Evolutionary conservation across 2,888 invertebrate species (phyloP), one percentile per base, ranked within the genome.

Genomic region (Craniophora ligustri): DNA sequence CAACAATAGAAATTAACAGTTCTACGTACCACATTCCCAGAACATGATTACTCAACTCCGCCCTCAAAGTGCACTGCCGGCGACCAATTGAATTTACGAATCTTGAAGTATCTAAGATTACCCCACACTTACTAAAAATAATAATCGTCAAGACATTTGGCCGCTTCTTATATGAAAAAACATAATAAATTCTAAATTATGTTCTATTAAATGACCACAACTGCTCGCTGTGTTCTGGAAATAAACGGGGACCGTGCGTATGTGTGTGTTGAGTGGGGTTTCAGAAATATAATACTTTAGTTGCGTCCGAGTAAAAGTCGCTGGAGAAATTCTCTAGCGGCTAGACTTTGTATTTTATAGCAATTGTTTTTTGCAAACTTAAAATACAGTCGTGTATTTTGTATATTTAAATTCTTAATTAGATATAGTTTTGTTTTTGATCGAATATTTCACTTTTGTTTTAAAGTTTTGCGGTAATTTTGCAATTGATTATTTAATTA

Each of bases 111-210:
- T 42, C 23, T 26, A 16, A 26, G 19, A 56, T 73, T 73, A 69
- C 53, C 72, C 64, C 60, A 72, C 61, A 10, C 39, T 21, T 46
- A 65, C 73, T 75, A 74, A 73, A 74, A 76, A 74, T 76, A 76
- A 74, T 76, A 76, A 69, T 56, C 60, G n/a, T 15, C 51, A 57
- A 64, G 66, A 75, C 40, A 69, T 79, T 86, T 86, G 87, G 87
- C 88, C 84, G 85, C 70, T 72, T 79, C 85, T 81, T 72, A 82
- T 81, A 82, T 79, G 59, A 84, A 85, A 82, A 82, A 81, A 81
- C 79, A 82, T 82, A 83, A 86, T 87, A 84, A 81, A 84, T 86
- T 81, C 79, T 75, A 82, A 79, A 79, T 80, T 79, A 82, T 79
- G 75, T 76, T 77, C 76, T 78, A 79, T 82, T 82, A 84, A 83